Conservation (phyloP, 2,113 vertebrate species). For the Coptodon rendalli region DNA sequence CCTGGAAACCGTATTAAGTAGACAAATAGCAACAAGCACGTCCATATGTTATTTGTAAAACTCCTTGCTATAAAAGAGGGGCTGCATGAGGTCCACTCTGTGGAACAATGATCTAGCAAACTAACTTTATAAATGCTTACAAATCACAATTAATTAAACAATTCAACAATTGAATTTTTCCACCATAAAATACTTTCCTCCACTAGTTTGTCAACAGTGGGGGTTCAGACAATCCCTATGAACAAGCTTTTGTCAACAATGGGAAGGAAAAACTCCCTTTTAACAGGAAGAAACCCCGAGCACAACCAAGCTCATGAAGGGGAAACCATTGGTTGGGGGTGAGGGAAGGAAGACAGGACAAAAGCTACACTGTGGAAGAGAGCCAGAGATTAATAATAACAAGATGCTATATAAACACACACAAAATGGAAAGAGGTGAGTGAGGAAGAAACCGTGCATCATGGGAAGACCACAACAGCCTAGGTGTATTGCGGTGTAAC, state of each 20-base stretch:
- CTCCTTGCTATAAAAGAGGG: accelerated
- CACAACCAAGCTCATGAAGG: background rate
- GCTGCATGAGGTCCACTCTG: background rate
- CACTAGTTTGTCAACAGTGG: background rate
- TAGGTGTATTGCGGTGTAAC: background rate
- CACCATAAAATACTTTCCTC: background rate
- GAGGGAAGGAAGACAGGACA: background rate
- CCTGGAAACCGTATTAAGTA: background rate
- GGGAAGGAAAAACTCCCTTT: too few relatives aligned
- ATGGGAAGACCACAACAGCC: accelerated
- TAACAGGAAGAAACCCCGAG: background rate
- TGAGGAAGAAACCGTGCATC: background rate
- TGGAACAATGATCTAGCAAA: background rate
- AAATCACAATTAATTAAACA: background rate
- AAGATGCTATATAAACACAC: accelerated
- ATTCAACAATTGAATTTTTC: background rate
- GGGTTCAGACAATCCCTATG: too few relatives aligned
- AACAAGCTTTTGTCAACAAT: too few relatives aligned
- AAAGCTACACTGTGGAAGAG: background rate
- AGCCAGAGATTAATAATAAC: background rate
- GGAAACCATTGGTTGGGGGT: background rate
- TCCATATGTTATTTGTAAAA: background rate
- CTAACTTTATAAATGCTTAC: background rate
- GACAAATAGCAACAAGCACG: background rate
- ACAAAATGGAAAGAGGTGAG: background rate